A percentile compares a stretch with the other conserved stretches of the same genome.
phyloP scores from a whole-genome alignment of 53 echinoderm and acorn worm species.

The Mesocentrotus franciscanus region DNA sequence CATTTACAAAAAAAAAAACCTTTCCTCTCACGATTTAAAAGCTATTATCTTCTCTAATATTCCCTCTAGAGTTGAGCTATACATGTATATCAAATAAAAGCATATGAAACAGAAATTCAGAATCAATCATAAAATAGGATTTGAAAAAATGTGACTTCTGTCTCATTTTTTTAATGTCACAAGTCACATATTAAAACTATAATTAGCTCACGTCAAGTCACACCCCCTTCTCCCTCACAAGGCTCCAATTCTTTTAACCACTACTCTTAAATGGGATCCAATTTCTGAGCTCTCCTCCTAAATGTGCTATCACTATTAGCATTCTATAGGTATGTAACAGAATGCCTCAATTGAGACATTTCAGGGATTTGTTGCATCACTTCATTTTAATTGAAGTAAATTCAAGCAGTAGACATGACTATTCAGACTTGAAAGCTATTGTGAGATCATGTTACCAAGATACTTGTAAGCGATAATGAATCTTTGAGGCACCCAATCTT shows the following conservation, averaged over 20 bases:
- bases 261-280: neutral
- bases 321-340: neutral
- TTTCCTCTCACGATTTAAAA: too few relatives aligned
- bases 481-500: too few relatives aligned
- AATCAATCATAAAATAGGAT: too few relatives aligned
- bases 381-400: neutral
- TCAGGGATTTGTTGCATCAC: neutral
- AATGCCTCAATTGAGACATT: neutral
- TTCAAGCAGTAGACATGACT: neutral
- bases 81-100: too few relatives aligned
- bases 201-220: neutral
- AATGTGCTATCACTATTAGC: neutral
- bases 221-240: neutral
- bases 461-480: neutral
- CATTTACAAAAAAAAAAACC: too few relatives aligned
- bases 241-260: conserved; percentile 4
- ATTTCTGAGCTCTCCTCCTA: neutral
- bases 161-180: too few relatives aligned
- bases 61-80: too few relatives aligned
- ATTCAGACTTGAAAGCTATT: neutral
- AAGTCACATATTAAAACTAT: neutral
- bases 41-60: too few relatives aligned
- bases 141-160: too few relatives aligned
- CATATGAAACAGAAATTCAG: too few relatives aligned
- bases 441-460: neutral